Base-by-base conservation (phyloP, 2,888 invertebrate species). In the Drosophila recens region DNA sequence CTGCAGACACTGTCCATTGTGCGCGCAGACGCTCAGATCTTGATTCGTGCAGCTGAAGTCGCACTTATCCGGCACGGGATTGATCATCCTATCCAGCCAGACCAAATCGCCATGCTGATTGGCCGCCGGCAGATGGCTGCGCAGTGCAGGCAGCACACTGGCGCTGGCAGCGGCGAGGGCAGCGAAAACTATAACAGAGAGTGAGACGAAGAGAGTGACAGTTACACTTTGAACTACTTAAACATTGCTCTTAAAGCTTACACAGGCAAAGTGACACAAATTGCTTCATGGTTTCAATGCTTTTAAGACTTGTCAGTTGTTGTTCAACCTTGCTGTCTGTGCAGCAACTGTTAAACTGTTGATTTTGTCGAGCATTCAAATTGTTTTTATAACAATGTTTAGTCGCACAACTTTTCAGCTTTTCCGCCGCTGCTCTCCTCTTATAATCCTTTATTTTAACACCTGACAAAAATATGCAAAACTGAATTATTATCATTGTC, bases 1-100 rank as follows among this genome's bases (percentile, higher is more conserved):
- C 33, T 90, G 82, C 33, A 80, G 63, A 58, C 91, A 91, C 45
- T 85, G 90, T 11, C 91, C 90, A 51, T 91, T 91, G 51, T 67
- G 71, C 43, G 79, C 90, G 34, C 91, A 91, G 0, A 85, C 72
- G 3, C 73, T 56, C 0, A 74, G 11, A 43, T 91, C 90, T 4
- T 49, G 58, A 9, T 71, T 56, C 2, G 80, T 70, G 53, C 90
- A 91, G 15, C 70, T 71, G 48, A 68, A 91, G 33, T 84, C 80
- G 53, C 91, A 91, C 4, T 80, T 89, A 9, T 68, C 62, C 4
- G 75, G 80, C 46, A 82, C 67, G 1, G 40, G 48, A n/a, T 67
- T 71, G 46, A n/a, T 27, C 34, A 72, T 27, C 13, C 67, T 45
- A 8, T 53, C 67, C 11, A 69, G 53, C 15, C 65, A 76, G 23